Conservation (phyloP, 2,113 vertebrate genomes). For the Salvelinus namaycush region DNA sequence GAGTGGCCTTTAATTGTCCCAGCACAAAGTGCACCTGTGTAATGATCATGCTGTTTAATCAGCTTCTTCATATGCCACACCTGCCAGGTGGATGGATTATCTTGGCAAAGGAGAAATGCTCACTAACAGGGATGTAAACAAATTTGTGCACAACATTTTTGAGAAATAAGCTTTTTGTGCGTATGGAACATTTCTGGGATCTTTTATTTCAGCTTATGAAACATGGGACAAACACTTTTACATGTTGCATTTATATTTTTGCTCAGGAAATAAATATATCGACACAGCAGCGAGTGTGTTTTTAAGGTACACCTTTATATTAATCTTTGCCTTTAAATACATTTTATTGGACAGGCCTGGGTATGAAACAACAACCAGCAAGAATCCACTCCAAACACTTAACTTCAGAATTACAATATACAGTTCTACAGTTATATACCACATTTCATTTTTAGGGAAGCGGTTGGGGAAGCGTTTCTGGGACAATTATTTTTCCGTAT, state of each 20-base stretch:
- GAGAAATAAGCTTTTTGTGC: too few relatives aligned
- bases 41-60: too few relatives aligned
- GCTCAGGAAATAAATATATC: conserved; percentile 9
- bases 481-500: too few relatives aligned
- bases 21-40: too few relatives aligned
- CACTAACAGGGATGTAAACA: too few relatives aligned
- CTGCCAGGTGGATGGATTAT: too few relatives aligned
- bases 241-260: conserved; percentile 16
- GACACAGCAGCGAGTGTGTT: conserved; percentile 5
- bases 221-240: not conserved
- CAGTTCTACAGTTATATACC: conserved; percentile 22
- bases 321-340: not conserved
- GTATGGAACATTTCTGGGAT: not conserved
- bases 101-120: too few relatives aligned
- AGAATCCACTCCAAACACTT: conserved; percentile 9
- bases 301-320: conserved; percentile 19
- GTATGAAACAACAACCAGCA: conserved; percentile 20
- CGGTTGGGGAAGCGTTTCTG: too few relatives aligned
- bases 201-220: not conserved
- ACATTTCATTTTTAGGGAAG: too few relatives aligned
- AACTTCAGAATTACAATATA: conserved; percentile 32
- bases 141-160: too few relatives aligned
- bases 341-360: conserved; percentile 24
- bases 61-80: too few relatives aligned
- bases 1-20: too few relatives aligned